These are phyloP conservation scores for Bradypodion pumilum DNA, from an alignment of 2,797 vertebrate genomes.

Conservation along the genomic window DNA sequence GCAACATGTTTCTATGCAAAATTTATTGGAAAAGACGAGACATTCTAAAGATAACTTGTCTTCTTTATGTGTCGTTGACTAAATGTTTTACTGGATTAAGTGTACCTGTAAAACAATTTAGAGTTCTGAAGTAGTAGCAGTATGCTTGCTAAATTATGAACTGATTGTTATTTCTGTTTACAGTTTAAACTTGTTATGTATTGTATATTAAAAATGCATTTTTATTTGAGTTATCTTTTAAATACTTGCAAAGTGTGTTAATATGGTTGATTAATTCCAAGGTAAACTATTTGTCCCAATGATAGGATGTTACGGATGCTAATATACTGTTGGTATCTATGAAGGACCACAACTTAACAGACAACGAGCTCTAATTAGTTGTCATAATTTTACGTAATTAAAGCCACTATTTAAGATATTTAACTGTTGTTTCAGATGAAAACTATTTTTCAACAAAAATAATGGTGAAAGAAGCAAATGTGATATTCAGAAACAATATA, in stretches of 20 bases:
- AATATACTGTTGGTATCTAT: neutral
- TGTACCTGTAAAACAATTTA: slow-evolving; percentile 34
- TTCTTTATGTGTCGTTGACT: slow-evolving; percentile 87
- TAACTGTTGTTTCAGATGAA: neutral
- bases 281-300: neutral
- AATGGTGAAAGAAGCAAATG: neutral
- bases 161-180: slow-evolving; percentile 20
- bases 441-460: neutral
- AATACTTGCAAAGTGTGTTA: neutral
- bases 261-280: neutral
- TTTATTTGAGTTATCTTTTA: neutral
- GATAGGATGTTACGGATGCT: neutral
- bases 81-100: slow-evolving; percentile 79
- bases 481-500: neutral
- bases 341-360: neutral
- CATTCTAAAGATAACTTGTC: slow-evolving; percentile 86
- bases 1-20: slow-evolving; percentile 94
- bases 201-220: neutral
- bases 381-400: neutral
- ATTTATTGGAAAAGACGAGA: slow-evolving; percentile 92
- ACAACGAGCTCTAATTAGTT: neutral
- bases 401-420: neutral
- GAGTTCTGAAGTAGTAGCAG: neutral
- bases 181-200: accelerated
- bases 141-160: slow-evolving; percentile 39